These are phyloP conservation scores for Papilio aristodemus DNA, from an alignment of 1,140 invertebrate species.

Conservation along the genomic window DNA sequence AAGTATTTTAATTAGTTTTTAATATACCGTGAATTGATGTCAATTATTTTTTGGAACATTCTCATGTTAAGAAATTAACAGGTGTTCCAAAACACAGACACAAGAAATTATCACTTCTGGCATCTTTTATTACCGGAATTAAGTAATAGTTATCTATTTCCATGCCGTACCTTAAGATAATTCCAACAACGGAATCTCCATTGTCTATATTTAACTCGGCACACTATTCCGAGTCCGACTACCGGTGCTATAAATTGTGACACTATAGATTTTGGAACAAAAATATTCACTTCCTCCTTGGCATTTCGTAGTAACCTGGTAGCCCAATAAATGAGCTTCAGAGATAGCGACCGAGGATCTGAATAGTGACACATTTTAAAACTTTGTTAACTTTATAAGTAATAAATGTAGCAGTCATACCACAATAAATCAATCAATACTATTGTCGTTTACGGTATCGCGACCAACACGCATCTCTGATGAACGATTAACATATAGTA, in stretches of 20 bases:
- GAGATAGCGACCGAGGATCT: background rate
- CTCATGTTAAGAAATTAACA: too few species aligned
- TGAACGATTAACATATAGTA: too few species aligned
- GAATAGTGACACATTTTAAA: background rate
- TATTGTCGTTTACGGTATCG: too few species aligned
- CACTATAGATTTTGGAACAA: background rate
- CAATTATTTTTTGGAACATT: too few species aligned
- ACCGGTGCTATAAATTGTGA: background rate
- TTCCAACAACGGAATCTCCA: background rate
- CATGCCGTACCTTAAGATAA: background rate
- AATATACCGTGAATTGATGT: too few species aligned
- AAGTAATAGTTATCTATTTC: background rate
- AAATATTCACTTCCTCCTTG: slow-evolving; percentile 1
- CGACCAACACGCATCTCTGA: too few species aligned
- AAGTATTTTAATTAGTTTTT: too few species aligned
- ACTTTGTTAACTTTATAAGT: too few species aligned
- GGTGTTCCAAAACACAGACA: too few species aligned
- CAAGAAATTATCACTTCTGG: too few species aligned
- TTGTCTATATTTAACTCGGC: slow-evolving; percentile 7
- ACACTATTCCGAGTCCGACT: background rate
- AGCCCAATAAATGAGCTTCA: background rate
- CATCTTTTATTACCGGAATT: background rate
- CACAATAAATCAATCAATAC: too few species aligned
- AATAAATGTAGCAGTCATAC: too few species aligned
- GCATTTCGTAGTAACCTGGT: background rate